Evolutionary conservation across 2,888 invertebrate species (phyloP), one percentile per base, ranked within the genome.

Genomic region (Leptinotarsa tumamoca): DNA sequence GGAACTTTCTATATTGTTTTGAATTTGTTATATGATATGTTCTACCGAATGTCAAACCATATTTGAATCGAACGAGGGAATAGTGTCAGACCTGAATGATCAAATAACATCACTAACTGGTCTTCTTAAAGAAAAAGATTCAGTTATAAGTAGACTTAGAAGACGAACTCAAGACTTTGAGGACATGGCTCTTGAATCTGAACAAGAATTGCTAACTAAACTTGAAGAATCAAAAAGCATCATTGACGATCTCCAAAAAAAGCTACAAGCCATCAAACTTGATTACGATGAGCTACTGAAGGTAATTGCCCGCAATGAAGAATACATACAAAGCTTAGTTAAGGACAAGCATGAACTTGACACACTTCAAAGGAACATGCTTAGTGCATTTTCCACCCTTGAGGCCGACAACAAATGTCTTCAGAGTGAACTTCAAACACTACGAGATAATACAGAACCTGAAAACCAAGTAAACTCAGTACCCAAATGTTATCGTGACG

Each of bases 221-320:
- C 27, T 27, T 27, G 27, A 27, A 27, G 23, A 63, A 63, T 63
- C 63, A 21, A 63, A 33, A 63, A 63, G 23, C 63, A 63, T 63
- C 63, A 51, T 51, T 21, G 63, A 63, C 63, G 21, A 7, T 63
- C 63, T 63, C 63, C 63, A 63, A 33, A 66, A 7, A 27, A 66
- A 66, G 13, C 27, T 27, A 66, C 27, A 66, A 15, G 33, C 27
- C 15, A 27, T 15, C 33, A 66, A 27, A 66, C 66, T 27, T 27
- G 27, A 27, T 10, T 27, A 27, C 33, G 33, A 27, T 66, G 66
- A 66, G 33, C 13, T 27, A 63, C 63, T 63, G 63, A 63, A 63
- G 63, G 63, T 14, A 66, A 66, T 66, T 66, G 66, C 66, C 66
- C 27, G 66, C 66, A 66, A 66, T 66, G 66, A 66, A 66, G 66